phyloP scores from a whole-genome alignment of 2,113 vertebrate genomes.

The Gracilinanus agilis region DNA sequence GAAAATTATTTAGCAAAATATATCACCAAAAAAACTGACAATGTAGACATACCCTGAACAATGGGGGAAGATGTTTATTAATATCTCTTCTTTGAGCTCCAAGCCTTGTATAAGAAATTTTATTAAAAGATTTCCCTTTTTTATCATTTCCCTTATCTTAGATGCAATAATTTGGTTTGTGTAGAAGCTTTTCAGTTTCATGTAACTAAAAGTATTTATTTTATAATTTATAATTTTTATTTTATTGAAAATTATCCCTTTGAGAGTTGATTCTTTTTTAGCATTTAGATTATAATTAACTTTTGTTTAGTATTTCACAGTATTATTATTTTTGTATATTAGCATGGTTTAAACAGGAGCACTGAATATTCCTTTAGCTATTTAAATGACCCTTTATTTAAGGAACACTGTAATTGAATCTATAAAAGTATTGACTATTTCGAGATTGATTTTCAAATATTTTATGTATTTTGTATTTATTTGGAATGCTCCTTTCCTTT shows the following conservation, averaged over 20 bases:
- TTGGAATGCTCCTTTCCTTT: not conserved
- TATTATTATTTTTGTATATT: not conserved
- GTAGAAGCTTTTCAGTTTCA: no score
- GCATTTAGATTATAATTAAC: not conserved
- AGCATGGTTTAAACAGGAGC: not conserved
- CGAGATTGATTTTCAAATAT: not conserved
- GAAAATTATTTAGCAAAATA: not conserved
- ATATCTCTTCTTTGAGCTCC: not conserved
- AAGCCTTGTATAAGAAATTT: not conserved
- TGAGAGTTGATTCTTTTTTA: not conserved
- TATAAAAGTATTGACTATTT: not conserved
- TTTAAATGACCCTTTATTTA: not conserved
- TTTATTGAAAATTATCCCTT: not conserved
- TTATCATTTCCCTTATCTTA: not conserved
- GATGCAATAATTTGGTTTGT: not conserved
- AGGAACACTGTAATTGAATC: not conserved
- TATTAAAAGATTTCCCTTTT: not conserved
- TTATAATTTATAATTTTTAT: not conserved
- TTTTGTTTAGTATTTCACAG: no score
- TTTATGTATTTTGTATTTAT: not conserved
- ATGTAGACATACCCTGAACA: not conserved
- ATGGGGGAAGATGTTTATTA: not conserved
- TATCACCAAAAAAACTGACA: not conserved
- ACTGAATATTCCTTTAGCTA: not conserved
- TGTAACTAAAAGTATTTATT: not conserved